Conservation (phyloP, 2,797 vertebrate genomes). For the Micromesistius poutassou region DNA sequence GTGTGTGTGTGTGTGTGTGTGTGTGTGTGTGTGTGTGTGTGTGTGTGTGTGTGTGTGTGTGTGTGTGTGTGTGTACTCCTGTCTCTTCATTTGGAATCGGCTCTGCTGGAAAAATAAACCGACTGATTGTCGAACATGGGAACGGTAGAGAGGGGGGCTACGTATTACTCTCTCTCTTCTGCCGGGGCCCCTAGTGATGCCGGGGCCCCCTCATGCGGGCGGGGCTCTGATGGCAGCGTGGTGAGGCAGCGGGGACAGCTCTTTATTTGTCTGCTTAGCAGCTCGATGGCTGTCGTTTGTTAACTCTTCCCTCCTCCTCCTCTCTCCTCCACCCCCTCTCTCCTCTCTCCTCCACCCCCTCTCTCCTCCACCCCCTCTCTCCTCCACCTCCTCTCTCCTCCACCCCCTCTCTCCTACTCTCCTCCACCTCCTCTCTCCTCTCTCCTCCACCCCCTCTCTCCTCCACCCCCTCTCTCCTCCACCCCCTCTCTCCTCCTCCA, state of each 20-base stretch:
- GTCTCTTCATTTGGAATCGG: constrained; percentile 62
- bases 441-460: too few species aligned
- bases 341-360: too few species aligned
- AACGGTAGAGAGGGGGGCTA: constrained; percentile 49
- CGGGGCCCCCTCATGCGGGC: constrained; percentile 16
- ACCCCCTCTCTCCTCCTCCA: neutral
- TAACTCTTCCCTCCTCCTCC: constrained; percentile 1
- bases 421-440: too few species aligned
- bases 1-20: too few species aligned
- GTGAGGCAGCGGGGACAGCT: constrained; percentile 3
- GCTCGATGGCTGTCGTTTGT: constrained; percentile 27
- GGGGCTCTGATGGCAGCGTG: constrained; percentile 45
- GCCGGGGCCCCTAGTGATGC: neutral
- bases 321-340: too few species aligned
- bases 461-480: too few species aligned
- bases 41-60: too few species aligned
- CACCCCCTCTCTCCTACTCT: too few species aligned
- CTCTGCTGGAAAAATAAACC: constrained; percentile 80
- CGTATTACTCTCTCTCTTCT: constrained; percentile 71
- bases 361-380: too few species aligned
- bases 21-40: too few species aligned
- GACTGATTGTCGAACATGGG: constrained; percentile 73
- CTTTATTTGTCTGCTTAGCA: constrained; percentile 30
- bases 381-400: too few species aligned
- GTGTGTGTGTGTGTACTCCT: too few species aligned